Base-by-base conservation (phyloP, 2,888 invertebrate genomes). In the Trichogramma dendrolimi region DNA sequence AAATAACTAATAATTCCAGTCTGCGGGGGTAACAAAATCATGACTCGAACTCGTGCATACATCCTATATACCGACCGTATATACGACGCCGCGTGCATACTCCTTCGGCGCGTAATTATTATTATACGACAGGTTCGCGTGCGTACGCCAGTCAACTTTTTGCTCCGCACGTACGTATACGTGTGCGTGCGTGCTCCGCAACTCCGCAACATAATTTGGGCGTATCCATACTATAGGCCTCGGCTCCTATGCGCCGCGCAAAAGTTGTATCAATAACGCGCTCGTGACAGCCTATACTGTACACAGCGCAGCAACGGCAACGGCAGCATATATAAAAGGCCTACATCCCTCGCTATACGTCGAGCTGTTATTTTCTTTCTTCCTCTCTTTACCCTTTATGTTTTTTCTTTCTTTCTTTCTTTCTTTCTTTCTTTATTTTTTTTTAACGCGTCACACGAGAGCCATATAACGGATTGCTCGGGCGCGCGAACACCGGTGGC, bases 211-310 rank as follows among this genome's bases (percentile, higher is more conserved):
- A 55, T 58, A 44, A 58, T 62, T 59, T 58, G 64, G 64, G 60
- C 64, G 64, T 65, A 60, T 62, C 64, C 27, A 27, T 3, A n/a
- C n/a, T n/a, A 2, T 27, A 27, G 27, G 27, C 27, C 27, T 27
- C 27, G 2, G 27, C 27, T 27, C 27, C 64, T 65, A 62, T 61
- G 55, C 60, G 64, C 64, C 27, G 27, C 27, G 27, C 27, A 27
- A 27, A 60, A 60, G 64, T 65, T 65, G 62, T 65, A 62, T 65
- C 64, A 65, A 65, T 65, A 65, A 62, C 51, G 55, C 60, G 27
- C 27, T 27, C 27, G 52, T 60, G 64, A 65, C 64, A 58, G 61
- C 56, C 50, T 27, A 27, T 27, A 27, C 27, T 27, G 27, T 27
- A 27, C 27, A 2, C 27, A 27, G 39, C 27, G 10, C 50, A 50